phyloP scores from a whole-genome alignment of 2,113 vertebrate genomes.

The Leptodactylus fuscus region DNA sequence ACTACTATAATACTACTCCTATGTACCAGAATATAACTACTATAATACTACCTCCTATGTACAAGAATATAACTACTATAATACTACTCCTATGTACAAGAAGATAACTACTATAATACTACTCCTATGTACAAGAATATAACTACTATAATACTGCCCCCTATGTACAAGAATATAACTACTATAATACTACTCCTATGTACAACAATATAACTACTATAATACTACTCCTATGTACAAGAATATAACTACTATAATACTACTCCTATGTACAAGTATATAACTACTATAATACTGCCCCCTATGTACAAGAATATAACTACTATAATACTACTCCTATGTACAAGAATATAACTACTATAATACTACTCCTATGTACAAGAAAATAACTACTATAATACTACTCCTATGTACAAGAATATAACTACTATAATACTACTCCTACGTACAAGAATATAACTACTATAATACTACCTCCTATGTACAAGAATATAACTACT shows the following conservation, averaged over 20 bases:
- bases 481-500: slow-evolving; percentile 17
- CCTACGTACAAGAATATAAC: neutral
- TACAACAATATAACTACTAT: slow-evolving; percentile 2
- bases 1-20: neutral
- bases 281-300: neutral
- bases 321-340: neutral
- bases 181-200: slow-evolving; percentile 1
- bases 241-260: slow-evolving; percentile 11
- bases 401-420: neutral
- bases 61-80: neutral
- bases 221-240: neutral
- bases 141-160: slow-evolving; percentile 1
- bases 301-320: neutral
- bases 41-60: neutral
- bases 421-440: slow-evolving; percentile 9
- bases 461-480: slow-evolving; percentile 4
- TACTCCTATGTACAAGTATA: neutral
- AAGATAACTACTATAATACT: slow-evolving; percentile 2
- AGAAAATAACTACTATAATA: slow-evolving; percentile 8
- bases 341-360: neutral
- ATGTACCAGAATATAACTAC: slow-evolving; percentile 7
- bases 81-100: neutral
- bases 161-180: slow-evolving; percentile 6
- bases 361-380: neutral
- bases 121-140: neutral